These are phyloP conservation scores for Oligia latruncula DNA, from an alignment of 2,888 invertebrate genomes.

Conservation along the genomic window DNA sequence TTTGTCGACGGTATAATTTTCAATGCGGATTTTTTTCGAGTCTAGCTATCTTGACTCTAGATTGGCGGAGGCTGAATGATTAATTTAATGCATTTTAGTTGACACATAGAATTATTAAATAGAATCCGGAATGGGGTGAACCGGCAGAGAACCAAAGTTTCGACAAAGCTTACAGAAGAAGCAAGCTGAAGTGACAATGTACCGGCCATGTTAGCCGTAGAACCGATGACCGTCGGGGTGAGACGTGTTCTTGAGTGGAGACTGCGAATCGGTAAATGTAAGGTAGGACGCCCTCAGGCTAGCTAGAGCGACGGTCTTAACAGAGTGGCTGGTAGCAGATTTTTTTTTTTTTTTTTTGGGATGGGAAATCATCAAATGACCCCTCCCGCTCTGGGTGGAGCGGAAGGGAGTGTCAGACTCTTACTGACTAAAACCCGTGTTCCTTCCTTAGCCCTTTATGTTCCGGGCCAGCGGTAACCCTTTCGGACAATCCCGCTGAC, in stretches of 20 bases:
- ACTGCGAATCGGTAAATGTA: neutral
- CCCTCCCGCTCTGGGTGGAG: too few species aligned
- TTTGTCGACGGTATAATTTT: constrained; percentile 50
- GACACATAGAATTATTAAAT: neutral
- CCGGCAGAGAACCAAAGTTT: neutral
- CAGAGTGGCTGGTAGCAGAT: neutral
- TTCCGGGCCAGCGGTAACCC: too few species aligned
- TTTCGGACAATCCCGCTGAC: too few species aligned
- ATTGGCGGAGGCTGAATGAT: neutral
- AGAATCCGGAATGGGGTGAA: neutral
- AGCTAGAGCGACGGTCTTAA: neutral
- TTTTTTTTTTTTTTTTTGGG: too few species aligned
- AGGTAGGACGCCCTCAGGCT: neutral
- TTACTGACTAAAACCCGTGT: too few species aligned
- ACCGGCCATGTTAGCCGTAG: neutral
- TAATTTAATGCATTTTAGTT: neutral
- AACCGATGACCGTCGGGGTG: neutral
- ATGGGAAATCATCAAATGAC: too few species aligned
- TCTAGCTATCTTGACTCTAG: constrained; percentile 43
- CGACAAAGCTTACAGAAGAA: neutral
- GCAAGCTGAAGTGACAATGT: neutral
- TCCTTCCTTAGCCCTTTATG: too few species aligned
- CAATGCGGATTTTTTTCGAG: constrained; percentile 53
- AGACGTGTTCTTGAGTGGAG: neutral
- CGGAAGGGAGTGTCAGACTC: too few species aligned